phyloP scores from a whole-genome alignment of 2,797 vertebrate species.

The Harpagifer antarcticus region DNA sequence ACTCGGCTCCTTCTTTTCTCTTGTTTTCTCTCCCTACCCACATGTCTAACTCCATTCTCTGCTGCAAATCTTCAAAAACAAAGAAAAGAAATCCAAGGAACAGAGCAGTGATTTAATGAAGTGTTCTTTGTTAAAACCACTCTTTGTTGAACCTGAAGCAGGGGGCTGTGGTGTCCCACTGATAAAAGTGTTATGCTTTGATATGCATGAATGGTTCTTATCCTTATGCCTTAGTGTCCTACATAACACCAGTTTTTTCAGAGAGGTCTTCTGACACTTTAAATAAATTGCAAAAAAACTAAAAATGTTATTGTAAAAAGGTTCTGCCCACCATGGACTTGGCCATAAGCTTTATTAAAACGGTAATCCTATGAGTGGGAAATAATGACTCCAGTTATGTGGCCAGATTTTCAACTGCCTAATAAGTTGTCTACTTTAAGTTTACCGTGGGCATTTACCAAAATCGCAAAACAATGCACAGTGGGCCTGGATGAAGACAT shows the following conservation, averaged over 20 bases:
- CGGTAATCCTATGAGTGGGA: conserved; percentile 42
- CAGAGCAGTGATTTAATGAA: conserved; percentile 51
- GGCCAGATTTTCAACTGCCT: conserved; percentile 36
- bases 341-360: conserved; percentile 55
- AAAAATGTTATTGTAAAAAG: conserved; percentile 21
- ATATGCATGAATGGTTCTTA: conserved; percentile 73
- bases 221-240: conserved; percentile 57
- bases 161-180: conserved; percentile 59
- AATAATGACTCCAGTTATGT: conserved; percentile 52
- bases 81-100: neutral
- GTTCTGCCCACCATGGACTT: conserved; percentile 34
- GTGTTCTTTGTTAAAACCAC: conserved; percentile 48
- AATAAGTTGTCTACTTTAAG: conserved; percentile 30
- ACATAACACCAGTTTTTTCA: conserved; percentile 8
- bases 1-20: neutral
- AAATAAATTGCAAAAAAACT: conserved; percentile 6
- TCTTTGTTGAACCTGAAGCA: conserved; percentile 64
- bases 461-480: neutral
- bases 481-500: neutral
- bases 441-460: conserved; percentile 16
- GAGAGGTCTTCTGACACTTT: conserved; percentile 32
- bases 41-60: conserved; percentile 22
- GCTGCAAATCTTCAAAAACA: conserved; percentile 45
- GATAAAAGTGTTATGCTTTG: conserved; percentile 75
- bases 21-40: conserved; percentile 8